Percentiles rank a stretch among this genome's conserved stretches.
These are phyloP conservation scores for Hippasteria phrygiana DNA, from an alignment of 53 echinoderm and acorn worm species.

Conservation along the genomic window DNA sequence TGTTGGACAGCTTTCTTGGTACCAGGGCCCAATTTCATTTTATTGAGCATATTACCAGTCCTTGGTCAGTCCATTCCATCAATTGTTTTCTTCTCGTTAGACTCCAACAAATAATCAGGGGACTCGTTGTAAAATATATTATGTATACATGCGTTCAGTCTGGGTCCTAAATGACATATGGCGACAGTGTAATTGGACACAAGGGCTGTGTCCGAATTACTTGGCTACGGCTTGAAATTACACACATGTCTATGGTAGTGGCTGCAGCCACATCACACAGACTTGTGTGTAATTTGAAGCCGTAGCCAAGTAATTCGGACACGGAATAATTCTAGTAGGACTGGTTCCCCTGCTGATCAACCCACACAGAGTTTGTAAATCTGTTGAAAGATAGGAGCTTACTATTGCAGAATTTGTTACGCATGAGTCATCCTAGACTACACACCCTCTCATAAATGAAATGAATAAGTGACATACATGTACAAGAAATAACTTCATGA, in stretches of 20 bases:
- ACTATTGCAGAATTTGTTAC: neutral
- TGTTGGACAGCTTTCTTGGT: too few species aligned
- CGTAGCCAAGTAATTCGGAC: too few species aligned
- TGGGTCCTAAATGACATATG: slow-evolving; percentile 12
- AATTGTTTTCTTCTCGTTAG: neutral
- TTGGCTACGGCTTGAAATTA: too few species aligned
- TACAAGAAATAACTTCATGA: neutral
- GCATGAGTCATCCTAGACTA: neutral
- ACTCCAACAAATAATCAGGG: slow-evolving; percentile 27
- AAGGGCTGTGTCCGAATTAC: neutral
- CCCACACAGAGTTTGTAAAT: too few species aligned
- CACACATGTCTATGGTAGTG: too few species aligned
- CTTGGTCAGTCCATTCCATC: neutral
- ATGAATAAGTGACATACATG: neutral
- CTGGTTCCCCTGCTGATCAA: too few species aligned
- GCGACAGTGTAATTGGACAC: slow-evolving; percentile 30
- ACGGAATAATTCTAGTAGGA: too few species aligned
- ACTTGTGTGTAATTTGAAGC: too few species aligned
- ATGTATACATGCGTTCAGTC: neutral
- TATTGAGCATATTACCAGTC: neutral
- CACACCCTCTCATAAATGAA: neutral
- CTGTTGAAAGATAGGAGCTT: neutral
- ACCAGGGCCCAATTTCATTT: neutral
- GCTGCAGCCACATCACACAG: too few species aligned
- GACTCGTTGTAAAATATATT: neutral